Evolutionary conservation across 2,797 vertebrate genomes (phyloP), one percentile per base, ranked within the genome.

Genomic region (Oryzias sinensis): DNA sequence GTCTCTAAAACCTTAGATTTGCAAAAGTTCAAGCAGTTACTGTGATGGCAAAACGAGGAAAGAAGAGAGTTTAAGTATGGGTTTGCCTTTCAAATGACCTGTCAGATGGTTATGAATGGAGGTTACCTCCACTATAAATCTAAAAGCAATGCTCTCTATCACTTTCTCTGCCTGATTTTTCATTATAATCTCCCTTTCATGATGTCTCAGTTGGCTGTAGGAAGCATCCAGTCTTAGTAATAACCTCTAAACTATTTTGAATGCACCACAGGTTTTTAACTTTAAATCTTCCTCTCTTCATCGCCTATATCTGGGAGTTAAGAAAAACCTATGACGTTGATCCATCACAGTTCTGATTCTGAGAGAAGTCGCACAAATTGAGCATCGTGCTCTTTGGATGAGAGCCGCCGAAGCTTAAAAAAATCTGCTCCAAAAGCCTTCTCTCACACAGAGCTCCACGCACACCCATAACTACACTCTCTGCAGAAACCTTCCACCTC

Each of bases 261-360:
- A 50, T 50, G 54, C 62, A 76, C 64, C 43, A 59, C 46, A 56
- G 54, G 55, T 58, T 64, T 81, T 78, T 61, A 17, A 58, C 63
- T 68, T 72, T 58, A 15, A 65, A 18, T 49, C 41, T 47, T 58
- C 33, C 37, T 53, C 49, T n/a, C 37, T 46, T 50, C 33, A 33
- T 49, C 43, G 20, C 51, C 62, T 44, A 77, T 62, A 72, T 77
- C 17, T 60, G 29, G 55, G 54, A 74, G 72, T 52, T 59, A 54
- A 47, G 46, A 50, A 67, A 65, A 46, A 20, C 5, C 5, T 13
- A 3, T 46, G 20, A 44, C 29, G 53, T 50, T 67, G 69, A 86
- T 83, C 73, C 62, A 84, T 87, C 73, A 77, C 60, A 69, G 75
- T 77, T 72, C 55, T 77, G 62, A 82, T 80, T 82, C 64, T 63